phyloP scores from a whole-genome alignment of 2,113 vertebrate species.

The Muntiacus reevesi region DNA sequence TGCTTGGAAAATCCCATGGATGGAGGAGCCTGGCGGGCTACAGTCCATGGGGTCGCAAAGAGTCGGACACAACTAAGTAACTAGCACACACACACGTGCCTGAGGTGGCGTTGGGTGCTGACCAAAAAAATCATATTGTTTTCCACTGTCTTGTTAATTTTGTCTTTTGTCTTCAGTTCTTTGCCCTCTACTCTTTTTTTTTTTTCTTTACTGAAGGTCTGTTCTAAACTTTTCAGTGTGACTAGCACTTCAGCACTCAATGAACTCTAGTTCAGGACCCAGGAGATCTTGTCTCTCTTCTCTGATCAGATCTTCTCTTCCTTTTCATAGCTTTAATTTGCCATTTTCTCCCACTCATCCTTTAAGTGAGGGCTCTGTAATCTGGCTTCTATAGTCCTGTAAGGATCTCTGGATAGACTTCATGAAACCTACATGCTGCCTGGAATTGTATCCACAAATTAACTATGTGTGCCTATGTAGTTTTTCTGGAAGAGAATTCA shows the following conservation, averaged over 20 bases:
- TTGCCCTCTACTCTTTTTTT: not conserved
- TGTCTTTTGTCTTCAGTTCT: not conserved
- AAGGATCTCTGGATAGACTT: not conserved
- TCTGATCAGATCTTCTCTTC: not conserved
- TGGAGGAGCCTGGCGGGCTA: fast-evolving
- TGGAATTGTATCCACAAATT: not conserved
- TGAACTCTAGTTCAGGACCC: not conserved
- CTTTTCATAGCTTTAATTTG: not conserved
- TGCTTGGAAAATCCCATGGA: not conserved
- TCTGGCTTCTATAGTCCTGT: not conserved
- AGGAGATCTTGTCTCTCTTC: not conserved
- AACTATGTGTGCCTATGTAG: not conserved
- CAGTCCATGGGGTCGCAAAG: not conserved
- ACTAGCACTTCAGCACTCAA: not conserved
- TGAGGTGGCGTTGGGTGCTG: not conserved
- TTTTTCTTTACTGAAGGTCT: not conserved
- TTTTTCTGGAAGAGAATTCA: not conserved
- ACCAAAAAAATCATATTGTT: not conserved
- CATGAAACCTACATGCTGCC: not conserved
- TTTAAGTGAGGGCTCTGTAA: not conserved
- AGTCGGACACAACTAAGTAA: fast-evolving
- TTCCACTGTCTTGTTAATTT: not conserved
- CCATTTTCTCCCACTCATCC: not conserved
- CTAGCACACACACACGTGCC: not conserved
- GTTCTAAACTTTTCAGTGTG: not conserved